phyloP scores from a whole-genome alignment of 2,888 invertebrate species.

The Zootermopsis nevadensis region DNA sequence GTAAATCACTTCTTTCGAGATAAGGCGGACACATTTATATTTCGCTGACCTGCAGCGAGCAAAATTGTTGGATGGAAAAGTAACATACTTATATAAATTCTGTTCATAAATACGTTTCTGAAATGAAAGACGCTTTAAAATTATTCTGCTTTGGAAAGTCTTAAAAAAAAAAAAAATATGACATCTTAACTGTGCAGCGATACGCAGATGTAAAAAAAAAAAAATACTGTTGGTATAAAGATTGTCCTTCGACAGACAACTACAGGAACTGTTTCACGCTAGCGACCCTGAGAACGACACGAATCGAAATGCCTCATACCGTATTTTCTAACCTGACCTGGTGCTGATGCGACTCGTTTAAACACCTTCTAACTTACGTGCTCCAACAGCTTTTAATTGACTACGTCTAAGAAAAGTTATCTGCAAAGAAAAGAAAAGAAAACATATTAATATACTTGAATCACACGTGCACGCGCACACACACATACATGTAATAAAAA shows the following conservation, averaged over 20 bases:
- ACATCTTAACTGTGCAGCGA: background rate
- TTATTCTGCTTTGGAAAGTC: background rate
- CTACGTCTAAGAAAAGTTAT: constrained; percentile 30
- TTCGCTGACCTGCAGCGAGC: background rate
- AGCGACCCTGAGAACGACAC: background rate
- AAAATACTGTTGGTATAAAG: constrained; percentile 11
- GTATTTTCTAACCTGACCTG: constrained; percentile 15
- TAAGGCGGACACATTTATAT: background rate
- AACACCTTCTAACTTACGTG: background rate
- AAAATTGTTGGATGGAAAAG: background rate
- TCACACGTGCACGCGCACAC: no score
- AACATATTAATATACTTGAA: background rate
- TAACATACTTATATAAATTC: no score
- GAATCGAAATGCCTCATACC: background rate
- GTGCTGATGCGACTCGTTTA: background rate
- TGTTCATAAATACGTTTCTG: background rate
- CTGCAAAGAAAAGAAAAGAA: constrained; percentile 15
- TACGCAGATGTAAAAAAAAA: background rate
- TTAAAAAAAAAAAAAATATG: background rate
- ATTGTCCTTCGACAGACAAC: background rate
- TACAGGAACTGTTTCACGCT: constrained; percentile 3
- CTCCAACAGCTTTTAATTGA: constrained; percentile 1
- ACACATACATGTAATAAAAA: no score
- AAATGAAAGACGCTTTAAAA: background rate
- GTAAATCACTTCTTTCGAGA: background rate